Evolutionary conservation across 2,113 vertebrate genomes (phyloP).

Genomic region (Balaeniceps rex): DNA sequence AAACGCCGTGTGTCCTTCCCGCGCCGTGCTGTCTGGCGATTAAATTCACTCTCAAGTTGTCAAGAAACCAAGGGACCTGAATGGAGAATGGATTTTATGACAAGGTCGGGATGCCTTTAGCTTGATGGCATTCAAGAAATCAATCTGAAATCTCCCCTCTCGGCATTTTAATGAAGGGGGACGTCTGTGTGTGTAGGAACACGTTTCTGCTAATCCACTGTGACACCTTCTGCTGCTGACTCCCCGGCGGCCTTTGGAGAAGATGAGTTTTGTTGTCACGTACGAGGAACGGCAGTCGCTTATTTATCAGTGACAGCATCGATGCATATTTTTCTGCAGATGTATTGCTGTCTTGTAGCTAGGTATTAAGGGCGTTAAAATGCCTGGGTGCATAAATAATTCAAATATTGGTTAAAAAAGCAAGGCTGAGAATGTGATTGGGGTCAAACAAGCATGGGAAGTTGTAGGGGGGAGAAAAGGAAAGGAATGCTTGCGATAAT

Average conservation of each 20-base stretch:
- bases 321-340: fast-evolving
- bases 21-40: fast-evolving
- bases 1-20: fast-evolving
- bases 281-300: not conserved
- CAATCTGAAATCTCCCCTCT: not conserved
- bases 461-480: not conserved
- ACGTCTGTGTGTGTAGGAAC: not conserved
- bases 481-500: not conserved
- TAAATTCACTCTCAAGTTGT: not conserved
- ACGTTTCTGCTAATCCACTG: not conserved
- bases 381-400: not conserved
- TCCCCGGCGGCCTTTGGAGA: not conserved
- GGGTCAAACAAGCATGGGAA: not conserved
- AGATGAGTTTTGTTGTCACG: not conserved
- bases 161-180: not conserved
- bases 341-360: not conserved
- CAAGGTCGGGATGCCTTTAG: not conserved
- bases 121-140: not conserved
- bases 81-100: not conserved
- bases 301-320: not conserved
- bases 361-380: not conserved
- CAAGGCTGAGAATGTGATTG: not conserved
- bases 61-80: not conserved
- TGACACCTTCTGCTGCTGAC: not conserved
- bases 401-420: not conserved